phyloP scores from a whole-genome alignment of 2,797 vertebrate genomes.

The Mus minutoides region DNA sequence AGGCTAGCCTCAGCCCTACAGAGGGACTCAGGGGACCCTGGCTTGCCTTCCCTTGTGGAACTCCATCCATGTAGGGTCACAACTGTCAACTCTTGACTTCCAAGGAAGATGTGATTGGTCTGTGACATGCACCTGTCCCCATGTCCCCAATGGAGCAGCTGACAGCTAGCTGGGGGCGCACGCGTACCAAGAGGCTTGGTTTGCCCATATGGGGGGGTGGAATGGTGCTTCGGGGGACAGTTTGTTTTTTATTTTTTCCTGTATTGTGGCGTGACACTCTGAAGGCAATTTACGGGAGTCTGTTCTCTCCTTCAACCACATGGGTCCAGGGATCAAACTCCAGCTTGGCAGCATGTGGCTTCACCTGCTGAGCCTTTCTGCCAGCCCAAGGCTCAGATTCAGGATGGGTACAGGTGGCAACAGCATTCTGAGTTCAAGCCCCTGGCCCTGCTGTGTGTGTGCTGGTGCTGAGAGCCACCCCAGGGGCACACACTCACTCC shows the following conservation, averaged over 20 bases:
- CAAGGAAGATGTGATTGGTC: neutral
- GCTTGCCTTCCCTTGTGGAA: neutral
- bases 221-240: neutral
- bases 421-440: neutral
- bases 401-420: neutral
- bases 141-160: neutral
- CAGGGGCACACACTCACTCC: too few relatives aligned
- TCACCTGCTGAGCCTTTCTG: neutral
- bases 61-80: neutral
- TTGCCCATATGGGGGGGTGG: neutral
- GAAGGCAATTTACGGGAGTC: neutral
- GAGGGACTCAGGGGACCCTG: neutral
- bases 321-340: neutral
- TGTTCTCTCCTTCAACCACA: too few relatives aligned
- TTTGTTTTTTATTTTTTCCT: neutral
- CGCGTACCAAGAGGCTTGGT: neutral
- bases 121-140: neutral
- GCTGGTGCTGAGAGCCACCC: neutral
- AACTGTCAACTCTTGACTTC: neutral
- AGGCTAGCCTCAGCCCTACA: neutral
- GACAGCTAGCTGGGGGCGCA: neutral
- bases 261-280: neutral
- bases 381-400: neutral
- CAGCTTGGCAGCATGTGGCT: neutral
- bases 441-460: too few relatives aligned